A percentile compares a stretch with the other conserved stretches of the same genome.
These are phyloP conservation scores for Pissodes strobi DNA, from an alignment of 1,140 invertebrate genomes.

Conservation along the genomic window DNA sequence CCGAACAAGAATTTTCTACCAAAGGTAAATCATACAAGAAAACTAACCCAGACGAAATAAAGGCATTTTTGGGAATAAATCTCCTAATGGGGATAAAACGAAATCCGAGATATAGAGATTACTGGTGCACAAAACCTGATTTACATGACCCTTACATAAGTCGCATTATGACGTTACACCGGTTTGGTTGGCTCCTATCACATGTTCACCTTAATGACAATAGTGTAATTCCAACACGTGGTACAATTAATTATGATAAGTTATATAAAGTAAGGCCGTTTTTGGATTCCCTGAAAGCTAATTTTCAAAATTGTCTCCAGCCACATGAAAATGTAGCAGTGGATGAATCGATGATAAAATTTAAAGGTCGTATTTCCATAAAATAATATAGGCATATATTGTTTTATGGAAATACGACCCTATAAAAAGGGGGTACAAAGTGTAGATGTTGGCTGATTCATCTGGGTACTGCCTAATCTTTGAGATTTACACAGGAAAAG, in stretches of 20 bases:
- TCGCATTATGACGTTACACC: background rate
- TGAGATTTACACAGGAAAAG: no score
- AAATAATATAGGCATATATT: conserved; percentile 12
- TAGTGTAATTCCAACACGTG: conserved; percentile 42
- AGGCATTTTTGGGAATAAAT: no score
- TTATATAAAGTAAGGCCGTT: conserved; percentile 52
- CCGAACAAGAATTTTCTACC: background rate
- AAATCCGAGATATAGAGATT: background rate
- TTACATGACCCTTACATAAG: background rate
- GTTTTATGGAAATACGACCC: no score
- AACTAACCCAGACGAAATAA: background rate
- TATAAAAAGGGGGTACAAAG: conserved; percentile 12
- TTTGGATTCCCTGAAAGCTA: conserved; percentile 24
- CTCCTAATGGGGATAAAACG: background rate
- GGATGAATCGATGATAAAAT: conserved; percentile 20
- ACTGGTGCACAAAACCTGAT: background rate
- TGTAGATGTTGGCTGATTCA: conserved; percentile 11
- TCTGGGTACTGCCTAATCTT: no score
- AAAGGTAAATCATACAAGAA: background rate
- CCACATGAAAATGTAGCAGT: background rate
- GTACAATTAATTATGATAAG: conserved; percentile 50
- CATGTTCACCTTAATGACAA: conserved; percentile 54
- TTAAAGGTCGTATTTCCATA: background rate
- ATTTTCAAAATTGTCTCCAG: background rate
- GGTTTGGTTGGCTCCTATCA: background rate